Conservation (phyloP, 2,797 vertebrate species). For the Falco peregrinus region DNA sequence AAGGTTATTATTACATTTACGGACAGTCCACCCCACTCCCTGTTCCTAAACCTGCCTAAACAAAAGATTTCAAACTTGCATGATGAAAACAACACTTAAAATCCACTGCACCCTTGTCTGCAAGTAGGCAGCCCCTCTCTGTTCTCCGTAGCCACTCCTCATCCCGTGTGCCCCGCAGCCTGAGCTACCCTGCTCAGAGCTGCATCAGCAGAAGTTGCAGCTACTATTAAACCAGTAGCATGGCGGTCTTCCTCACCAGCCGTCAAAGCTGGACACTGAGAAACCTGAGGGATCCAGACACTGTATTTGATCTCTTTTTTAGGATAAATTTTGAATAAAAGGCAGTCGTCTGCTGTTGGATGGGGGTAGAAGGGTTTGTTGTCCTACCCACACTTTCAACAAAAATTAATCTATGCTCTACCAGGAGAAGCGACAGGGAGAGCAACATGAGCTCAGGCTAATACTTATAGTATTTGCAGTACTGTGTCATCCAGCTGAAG, state of each 20-base stretch:
- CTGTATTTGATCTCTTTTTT: neutral
- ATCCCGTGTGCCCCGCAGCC: accelerated
- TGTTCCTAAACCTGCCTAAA: neutral
- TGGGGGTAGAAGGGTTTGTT: neutral
- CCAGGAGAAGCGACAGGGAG: neutral
- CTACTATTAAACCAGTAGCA: neutral
- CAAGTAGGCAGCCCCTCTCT: neutral
- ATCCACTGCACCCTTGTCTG: neutral
- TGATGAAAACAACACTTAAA: neutral
- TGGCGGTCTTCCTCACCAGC: neutral
- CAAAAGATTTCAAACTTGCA: accelerated
- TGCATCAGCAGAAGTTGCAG: neutral
- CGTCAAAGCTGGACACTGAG: neutral
- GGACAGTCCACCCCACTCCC: neutral
- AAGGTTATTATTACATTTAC: neutral
- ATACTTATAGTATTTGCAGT: neutral
- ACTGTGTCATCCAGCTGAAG: neutral
- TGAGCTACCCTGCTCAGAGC: neutral
- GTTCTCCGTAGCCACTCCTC: neutral
- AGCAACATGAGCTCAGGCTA: neutral
- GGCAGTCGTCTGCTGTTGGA: neutral
- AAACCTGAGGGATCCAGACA: neutral
- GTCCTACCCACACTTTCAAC: neutral
- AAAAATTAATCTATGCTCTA: neutral
- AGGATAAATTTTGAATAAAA: neutral